Evolutionary conservation across 2,113 vertebrate species (phyloP), one percentile per base, ranked within the genome.

Genomic region (Dasypus novemcinctus): DNA sequence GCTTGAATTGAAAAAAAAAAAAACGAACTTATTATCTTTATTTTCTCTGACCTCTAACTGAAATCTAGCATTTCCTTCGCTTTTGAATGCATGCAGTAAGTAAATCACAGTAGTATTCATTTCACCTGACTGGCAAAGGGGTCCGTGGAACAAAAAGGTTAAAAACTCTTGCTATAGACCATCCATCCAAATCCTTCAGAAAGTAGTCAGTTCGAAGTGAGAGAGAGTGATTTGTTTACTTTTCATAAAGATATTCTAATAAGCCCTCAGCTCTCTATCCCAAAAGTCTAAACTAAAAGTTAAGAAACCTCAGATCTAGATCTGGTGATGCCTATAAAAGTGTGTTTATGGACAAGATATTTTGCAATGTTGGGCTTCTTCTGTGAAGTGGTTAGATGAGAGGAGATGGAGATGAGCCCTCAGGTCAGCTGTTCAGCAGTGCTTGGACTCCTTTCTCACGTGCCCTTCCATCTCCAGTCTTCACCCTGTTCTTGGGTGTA

Each of bases 401-500:
- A 57, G 20, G 54, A 57, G 54, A 17, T 57, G 20, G 54, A 57
- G 54, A 49, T 57, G 29, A 66, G 52, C 85, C 86, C 36, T n/a
- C 2, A 23, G 21, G 13, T 13, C 0, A 0, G 13, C 46, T n/a
- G 3, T 54, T 38, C 21, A 7, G 52, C 4, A 0, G 9, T 1
- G 61, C 76, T 93, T 15, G 18, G 76, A 2, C 46, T 33, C 18
- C 49, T 38, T 43, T 74, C 25, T 31, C 29, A 14, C 0, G 0
- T 21, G 4, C 59, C 13, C 54, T 38, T 11, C 23, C 3, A 1
- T 78, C 69, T 72, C 49, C 36, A 43, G 0, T 10, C 46, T 85
- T 43, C 3, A 2, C 27, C 36, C 17, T 88, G 7, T 80, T 36
- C 71, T 63, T 78, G 6, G 14, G 4, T n/a, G 27, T 43, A 11